Base-by-base conservation (phyloP, 2,888 invertebrate genomes). In the Achlya flavicornis region DNA sequence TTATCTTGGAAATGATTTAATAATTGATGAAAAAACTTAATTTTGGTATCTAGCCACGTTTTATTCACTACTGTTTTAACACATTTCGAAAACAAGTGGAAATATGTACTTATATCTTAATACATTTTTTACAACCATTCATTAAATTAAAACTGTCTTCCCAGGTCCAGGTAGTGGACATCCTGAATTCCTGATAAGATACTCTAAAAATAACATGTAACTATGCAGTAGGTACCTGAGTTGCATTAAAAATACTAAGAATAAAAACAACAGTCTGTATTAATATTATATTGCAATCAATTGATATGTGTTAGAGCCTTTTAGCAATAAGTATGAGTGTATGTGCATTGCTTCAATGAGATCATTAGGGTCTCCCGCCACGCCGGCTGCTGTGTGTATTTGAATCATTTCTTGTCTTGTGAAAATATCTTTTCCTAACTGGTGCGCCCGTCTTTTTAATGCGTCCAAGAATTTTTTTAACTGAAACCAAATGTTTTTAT, bases 241-340 rank as follows among this genome's bases (percentile, higher is more conserved):
- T 26, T 26, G 26, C 26, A 26, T 14, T 14, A 46, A 6, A 46
- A 14, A 46, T 4, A 46, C 3, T n/a, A 12, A 12, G 16, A 59
- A 38, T 38, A 38, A 59, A 26, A 57, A 32, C 41, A 32, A 35
- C 33, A 48, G 41, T 63, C n/a, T 46, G n/a, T 46, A n/a, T 65
- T 63, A 61, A 57, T 61, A 59, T 84, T 84, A 92, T 66, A 90
- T 74, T 48, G 88, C 84, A 71, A 93, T 84, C 58, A 94, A 79
- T 89, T 97, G 96, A 80, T 97, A 98, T 62, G 95, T 91, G 80
- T 96, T 95, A 16, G 95, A 94, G 0, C 96, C 97, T 88, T 97
- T 98, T 80, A 98, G 96, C 70, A 99, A 91, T 70, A 99, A 92
- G 89, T 96, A 97, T 11, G 98, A 98, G 85, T 98, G 97, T 76